Conservation (phyloP, 2,888 invertebrate genomes). For the Vesta saturnalis region DNA sequence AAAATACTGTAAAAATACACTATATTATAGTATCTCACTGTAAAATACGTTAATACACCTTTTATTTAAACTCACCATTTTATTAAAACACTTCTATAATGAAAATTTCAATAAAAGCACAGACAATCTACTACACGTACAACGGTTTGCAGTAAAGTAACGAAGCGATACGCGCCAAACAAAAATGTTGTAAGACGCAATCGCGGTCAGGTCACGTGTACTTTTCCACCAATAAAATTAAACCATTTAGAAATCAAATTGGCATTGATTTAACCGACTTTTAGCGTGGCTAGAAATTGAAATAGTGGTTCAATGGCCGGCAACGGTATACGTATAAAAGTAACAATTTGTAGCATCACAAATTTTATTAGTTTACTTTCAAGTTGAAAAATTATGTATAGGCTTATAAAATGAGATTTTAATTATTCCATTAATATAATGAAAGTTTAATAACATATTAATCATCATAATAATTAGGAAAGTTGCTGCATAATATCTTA, state of each 20-base stretch:
- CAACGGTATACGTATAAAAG: no score
- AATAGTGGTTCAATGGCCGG: constrained; percentile 6
- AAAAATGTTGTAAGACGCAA: constrained; percentile 35
- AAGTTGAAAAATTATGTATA: no score
- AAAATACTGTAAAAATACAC: background rate
- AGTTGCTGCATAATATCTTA: no score
- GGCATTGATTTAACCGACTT: constrained; percentile 33
- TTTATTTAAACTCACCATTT: constrained; percentile 15
- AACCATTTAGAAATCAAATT: constrained; percentile 16
- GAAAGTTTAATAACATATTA: no score
- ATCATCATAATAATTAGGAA: no score
- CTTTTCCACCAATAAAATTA: constrained; percentile 19
- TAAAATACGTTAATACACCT: background rate
- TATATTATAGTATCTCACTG: constrained; percentile 23
- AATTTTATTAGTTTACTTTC: no score
- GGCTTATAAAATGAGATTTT: no score
- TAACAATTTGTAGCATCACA: no score
- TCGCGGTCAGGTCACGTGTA: constrained; percentile 43
- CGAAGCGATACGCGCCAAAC: constrained; percentile 47
- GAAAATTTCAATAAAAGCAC: background rate
- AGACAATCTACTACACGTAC: background rate
- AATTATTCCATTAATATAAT: no score
- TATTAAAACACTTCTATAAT: constrained; percentile 4
- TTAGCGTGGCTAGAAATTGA: constrained; percentile 22
- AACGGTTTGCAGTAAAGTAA: constrained; percentile 17